A percentile compares a stretch with the other conserved stretches of the same genome.
Evolutionary conservation across 2,797 vertebrate species (phyloP).

Genomic region (Mus minutoides): DNA sequence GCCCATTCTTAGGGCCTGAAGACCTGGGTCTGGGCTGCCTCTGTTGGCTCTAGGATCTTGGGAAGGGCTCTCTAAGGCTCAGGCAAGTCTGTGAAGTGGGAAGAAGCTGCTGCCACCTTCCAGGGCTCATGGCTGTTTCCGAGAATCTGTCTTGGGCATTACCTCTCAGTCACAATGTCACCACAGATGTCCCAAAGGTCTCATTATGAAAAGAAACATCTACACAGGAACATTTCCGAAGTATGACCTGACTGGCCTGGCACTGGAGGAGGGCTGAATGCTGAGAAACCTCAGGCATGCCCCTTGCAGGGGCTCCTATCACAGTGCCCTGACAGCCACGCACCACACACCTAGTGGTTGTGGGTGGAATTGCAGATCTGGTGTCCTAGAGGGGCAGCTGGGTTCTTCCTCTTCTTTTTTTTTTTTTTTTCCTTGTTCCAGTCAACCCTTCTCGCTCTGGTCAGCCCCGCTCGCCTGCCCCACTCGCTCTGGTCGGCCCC

Average conservation of each 20-base stretch:
- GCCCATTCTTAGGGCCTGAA: neutral
- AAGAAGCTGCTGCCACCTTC: neutral
- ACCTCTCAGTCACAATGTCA: neutral
- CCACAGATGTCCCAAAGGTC: neutral
- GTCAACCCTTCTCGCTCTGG: no score
- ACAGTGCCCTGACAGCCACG: neutral
- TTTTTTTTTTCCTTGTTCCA: no score
- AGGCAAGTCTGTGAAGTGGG: neutral
- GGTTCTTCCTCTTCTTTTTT: no score
- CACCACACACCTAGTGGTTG: neutral
- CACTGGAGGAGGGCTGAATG: neutral
- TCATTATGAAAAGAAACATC: neutral
- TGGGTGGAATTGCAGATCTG: neutral
- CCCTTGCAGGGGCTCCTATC: accelerated
- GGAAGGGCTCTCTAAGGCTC: neutral
- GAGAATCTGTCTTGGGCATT: neutral
- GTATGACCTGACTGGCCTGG: neutral
- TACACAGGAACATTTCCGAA: neutral
- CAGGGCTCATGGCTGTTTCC: neutral
- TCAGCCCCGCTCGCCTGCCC: no score
- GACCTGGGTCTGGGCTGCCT: neutral
- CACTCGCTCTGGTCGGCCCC: no score
- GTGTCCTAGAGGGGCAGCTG: accelerated
- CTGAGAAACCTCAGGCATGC: neutral
- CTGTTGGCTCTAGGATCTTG: neutral